Evolutionary conservation across 23 tunicate species (phyloP).

Genomic region (Clavelina lepadiformis): DNA sequence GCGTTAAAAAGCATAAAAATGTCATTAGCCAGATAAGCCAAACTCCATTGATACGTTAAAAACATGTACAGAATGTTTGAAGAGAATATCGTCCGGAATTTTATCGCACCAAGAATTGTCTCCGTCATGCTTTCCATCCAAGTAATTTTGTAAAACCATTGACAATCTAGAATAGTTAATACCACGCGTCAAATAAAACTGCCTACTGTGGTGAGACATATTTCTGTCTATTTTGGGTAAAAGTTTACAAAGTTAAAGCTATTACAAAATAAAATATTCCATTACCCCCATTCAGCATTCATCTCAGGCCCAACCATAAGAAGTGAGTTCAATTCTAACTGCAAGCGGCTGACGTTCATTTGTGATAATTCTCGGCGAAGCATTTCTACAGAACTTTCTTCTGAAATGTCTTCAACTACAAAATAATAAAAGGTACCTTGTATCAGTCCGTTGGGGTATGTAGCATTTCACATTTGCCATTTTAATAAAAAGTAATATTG

Average conservation of each 20-base stretch:
- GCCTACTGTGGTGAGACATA: no score
- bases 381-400: background rate
- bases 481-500: no score
- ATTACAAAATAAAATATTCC: background rate
- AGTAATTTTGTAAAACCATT: conserved; percentile 10
- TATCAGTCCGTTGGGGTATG: no score
- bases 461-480: no score
- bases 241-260: no score
- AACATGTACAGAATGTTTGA: conserved; percentile 17
- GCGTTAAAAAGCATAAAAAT: no score
- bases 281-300: conserved; percentile 34
- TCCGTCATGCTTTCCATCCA: conserved; percentile 14
- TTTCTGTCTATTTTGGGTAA: no score
- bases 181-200: no score
- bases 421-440: no score
- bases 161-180: background rate
- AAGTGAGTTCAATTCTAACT: conserved; percentile 23
- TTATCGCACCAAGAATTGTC: conserved; percentile 30
- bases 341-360: conserved; percentile 17
- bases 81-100: conserved; percentile 8
- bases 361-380: conserved; percentile 5
- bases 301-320: conserved; percentile 40
- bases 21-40: no score
- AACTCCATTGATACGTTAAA: conserved; percentile 6
- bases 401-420: conserved; percentile 17